These are phyloP conservation scores for Zoanthus gigantus DNA, from an alignment of 92 coral and sea anemone genomes.

Conservation along the genomic window DNA sequence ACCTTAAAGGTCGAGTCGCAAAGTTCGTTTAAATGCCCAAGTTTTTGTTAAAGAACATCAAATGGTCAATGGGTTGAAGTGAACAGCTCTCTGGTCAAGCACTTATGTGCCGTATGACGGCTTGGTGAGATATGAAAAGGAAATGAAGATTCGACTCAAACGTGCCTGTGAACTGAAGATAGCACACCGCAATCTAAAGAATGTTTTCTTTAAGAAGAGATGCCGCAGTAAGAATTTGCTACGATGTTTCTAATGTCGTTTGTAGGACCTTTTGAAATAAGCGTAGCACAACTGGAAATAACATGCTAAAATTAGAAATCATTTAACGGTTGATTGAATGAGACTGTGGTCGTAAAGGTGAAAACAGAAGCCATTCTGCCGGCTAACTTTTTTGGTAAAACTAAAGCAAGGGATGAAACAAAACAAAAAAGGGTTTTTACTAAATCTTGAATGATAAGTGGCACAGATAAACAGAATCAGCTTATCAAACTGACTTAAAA, in stretches of 20 bases:
- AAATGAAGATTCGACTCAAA: constrained; percentile 13
- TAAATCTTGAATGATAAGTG: not conserved
- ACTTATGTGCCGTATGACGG: not conserved
- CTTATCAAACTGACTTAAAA: not conserved
- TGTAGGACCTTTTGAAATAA: not conserved
- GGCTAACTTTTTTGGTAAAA: no score
- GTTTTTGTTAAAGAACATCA: not conserved
- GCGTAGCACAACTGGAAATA: not conserved
- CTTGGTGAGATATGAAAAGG: constrained; percentile 13
- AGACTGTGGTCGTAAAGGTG: not conserved
- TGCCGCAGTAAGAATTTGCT: not conserved
- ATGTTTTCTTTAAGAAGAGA: constrained; percentile 39
- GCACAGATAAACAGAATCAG: not conserved
- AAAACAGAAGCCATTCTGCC: not conserved
- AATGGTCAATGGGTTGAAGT: not conserved
- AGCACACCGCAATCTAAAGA: constrained; percentile 20
- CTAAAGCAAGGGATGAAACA: no score
- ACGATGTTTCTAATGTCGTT: not conserved
- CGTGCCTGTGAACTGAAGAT: constrained; percentile 26
- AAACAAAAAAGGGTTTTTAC: not conserved
- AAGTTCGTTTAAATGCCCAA: not conserved
- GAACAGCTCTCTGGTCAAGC: not conserved
- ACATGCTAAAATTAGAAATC: not conserved
- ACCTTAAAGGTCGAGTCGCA: not conserved
- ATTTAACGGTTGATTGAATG: not conserved